Base-by-base conservation (phyloP, 2,888 invertebrate species). In the Cantharis rufa region DNA sequence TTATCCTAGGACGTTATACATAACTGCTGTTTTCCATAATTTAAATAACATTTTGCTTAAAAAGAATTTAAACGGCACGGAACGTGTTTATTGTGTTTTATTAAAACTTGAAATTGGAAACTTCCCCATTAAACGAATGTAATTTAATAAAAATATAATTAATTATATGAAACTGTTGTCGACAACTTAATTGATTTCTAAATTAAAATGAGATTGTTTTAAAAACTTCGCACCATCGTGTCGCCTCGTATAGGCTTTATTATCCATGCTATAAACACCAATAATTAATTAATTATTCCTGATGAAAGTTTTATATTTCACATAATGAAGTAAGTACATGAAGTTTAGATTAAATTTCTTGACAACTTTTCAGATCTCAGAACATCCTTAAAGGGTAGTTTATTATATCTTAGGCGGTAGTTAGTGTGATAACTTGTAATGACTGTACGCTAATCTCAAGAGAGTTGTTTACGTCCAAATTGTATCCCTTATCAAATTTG, bases 261-360 rank as follows among this genome's bases (percentile, higher is more conserved):
- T 48, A 48, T 48, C 7, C 48, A 48, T 9, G 48, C 48, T 48
- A 48, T 48, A n/a, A 48, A 48, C n/a, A 48, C n/a, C 48, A 48
- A n/a, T 48, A 48, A 48, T 48, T 48, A 48, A 48, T 48, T 48
- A 48, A n/a, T n/a, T 48, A n/a, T n/a, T n/a, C 2, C 48, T 7
- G 48, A 21, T 15, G 64, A 10, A n/a, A 62, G 13, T 62, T 48
- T 70, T 70, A 48, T 48, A 48, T 71, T 69, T 68, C 27, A 71
- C 18, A 32, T 72, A 72, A 72, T 72, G 28, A 70, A 72, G 63
- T 32, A 32, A 4, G 13, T 70, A 63, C 72, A 61, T 66, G 62
- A 70, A 72, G 76, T 72, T 72, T 72, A 72, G 76, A 76, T 76
- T 76, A 76, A 71, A 75, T 71, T 75, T 75, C 61, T 28, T 27